Base-by-base conservation (phyloP, 2,888 invertebrate species). In the Piscicola geometra region DNA sequence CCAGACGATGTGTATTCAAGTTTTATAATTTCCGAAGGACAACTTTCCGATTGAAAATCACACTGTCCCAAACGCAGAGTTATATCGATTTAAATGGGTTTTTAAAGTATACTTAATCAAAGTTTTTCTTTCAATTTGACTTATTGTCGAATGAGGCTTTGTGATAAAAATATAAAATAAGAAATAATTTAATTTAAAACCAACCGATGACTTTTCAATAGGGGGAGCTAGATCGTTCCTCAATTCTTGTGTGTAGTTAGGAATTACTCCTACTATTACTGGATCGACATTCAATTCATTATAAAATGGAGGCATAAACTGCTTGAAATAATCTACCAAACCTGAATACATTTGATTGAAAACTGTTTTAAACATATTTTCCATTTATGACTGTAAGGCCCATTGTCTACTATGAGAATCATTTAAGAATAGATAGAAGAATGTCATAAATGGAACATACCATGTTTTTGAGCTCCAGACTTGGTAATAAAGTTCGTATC, bases 401-500 rank as follows among this genome's bases (percentile, higher is more conserved):
- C n/a, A n/a, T n/a, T n/a, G n/a, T n/a, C n/a, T n/a, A n/a, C n/a
- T n/a, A n/a, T n/a, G n/a, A n/a, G n/a, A n/a, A n/a, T n/a, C n/a
- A n/a, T n/a, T n/a, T n/a, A n/a, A n/a, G n/a, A n/a, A n/a, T n/a
- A n/a, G n/a, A n/a, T n/a, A n/a, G n/a, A n/a, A n/a, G n/a, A n/a
- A n/a, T n/a, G n/a, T n/a, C n/a, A n/a, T n/a, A 64, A 21, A 3
- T 28, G 30, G 47, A 1, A 0, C 2, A 28, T 66, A 75, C 76
- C 76, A 32, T 66, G 18, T 33, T 67, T 18, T 25, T 0, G 0
- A 5, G 73, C 76, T 9, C 32, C 69, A 0, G 66, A 30, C 35
- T 56, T 73, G 1, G 36, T 50, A 32, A 76, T 72, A 15, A 21
- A 33, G 52, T 73, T 73, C 15, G 66, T 72, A 15, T 50, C 73